Percentiles rank a stretch among this genome's conserved stretches.
Evolutionary conservation across 2,797 vertebrate genomes (phyloP).

Genomic region (Centropyge bicolor): DNA sequence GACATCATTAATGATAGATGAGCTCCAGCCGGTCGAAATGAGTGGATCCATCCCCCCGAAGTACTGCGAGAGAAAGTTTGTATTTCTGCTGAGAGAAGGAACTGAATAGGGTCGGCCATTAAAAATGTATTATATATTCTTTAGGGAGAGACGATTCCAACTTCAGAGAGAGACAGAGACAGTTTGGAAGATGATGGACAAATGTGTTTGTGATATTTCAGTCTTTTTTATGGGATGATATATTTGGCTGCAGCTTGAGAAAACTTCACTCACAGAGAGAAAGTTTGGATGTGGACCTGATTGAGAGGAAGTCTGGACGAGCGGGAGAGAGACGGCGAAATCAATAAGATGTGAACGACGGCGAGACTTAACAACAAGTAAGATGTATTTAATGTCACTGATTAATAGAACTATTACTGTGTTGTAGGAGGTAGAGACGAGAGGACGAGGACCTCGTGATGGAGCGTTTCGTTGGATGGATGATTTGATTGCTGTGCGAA

Average conservation of each 20-base stretch:
- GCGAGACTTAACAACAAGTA: constrained; percentile 26
- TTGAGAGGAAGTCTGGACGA: constrained; percentile 9
- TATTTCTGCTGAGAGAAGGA: constrained; percentile 56
- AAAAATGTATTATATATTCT: constrained; percentile 69
- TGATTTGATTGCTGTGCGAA: constrained; percentile 50
- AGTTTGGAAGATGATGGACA: constrained; percentile 54
- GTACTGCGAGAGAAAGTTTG: constrained; percentile 49
- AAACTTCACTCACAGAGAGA: constrained; percentile 33
- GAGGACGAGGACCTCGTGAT: constrained; percentile 1
- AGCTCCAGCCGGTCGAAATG: constrained; percentile 53
- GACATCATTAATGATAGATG: constrained; percentile 71
- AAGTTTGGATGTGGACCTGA: constrained; percentile 18
- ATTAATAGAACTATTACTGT: constrained; percentile 49
- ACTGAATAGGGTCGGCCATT: constrained; percentile 54
- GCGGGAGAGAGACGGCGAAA: constrained; percentile 19
- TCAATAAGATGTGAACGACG: constrained; percentile 41
- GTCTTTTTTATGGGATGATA: constrained; percentile 10
- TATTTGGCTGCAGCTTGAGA: constrained; percentile 21
- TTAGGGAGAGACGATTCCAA: constrained; percentile 41
- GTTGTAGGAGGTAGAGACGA: constrained; percentile 18
- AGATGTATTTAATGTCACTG: constrained; percentile 33
- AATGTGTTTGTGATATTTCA: constrained; percentile 46
- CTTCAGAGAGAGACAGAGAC: constrained; percentile 42
- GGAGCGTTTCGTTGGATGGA: constrained; percentile 29
- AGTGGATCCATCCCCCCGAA: constrained; percentile 43